Base-by-base conservation (phyloP, 2,888 invertebrate species). In the Plusia festucae region DNA sequence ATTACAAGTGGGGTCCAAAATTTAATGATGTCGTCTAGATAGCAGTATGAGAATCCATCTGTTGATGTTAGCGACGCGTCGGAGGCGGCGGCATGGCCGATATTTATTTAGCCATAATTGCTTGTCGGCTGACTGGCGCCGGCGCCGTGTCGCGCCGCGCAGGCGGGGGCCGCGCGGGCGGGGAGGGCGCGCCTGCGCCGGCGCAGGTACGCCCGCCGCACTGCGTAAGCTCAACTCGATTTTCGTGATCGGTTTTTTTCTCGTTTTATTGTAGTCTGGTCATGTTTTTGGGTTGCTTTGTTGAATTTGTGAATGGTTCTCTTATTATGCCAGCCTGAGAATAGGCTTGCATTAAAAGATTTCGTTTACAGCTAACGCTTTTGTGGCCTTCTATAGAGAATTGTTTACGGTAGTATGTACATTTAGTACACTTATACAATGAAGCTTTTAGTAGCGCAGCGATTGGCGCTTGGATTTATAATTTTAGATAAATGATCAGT, bases 71-170 rank as follows among this genome's bases (percentile, higher is more conserved):
- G 87, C 89, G 91, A 80, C 87, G 88, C 89, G 90, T 87, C 88
- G 90, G 88, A 84, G 89, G 90, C 89, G 91, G 90, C 90, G 91
- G 93, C 92, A 88, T 90, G 92, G 90, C 90, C 92, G 93, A 93
- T 94, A 94, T 94, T 94, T 94, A 94, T 94, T 94, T 94, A 94
- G 93, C 93, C 93, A 93, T 94, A 94, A 94, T 94, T 94, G 93
- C 93, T 93, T 91, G 93, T 92, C 94, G 94, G 93, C 92, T 88
- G 91, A 82, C 89, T 93, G 94, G 94, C 94, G 94, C 94, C 94
- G 94, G 94, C 94, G 94, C 92, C 92, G 89, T 85, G 92, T 89
- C 93, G 92, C 91, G 92, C 87, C 92, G 88, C 62, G 60, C 73
- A 73, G 72, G 77, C 77, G 77, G 79, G 62, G 70, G 78, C 79